phyloP scores from a whole-genome alignment of 1,140 invertebrate species.

The Maniola jurtina region DNA sequence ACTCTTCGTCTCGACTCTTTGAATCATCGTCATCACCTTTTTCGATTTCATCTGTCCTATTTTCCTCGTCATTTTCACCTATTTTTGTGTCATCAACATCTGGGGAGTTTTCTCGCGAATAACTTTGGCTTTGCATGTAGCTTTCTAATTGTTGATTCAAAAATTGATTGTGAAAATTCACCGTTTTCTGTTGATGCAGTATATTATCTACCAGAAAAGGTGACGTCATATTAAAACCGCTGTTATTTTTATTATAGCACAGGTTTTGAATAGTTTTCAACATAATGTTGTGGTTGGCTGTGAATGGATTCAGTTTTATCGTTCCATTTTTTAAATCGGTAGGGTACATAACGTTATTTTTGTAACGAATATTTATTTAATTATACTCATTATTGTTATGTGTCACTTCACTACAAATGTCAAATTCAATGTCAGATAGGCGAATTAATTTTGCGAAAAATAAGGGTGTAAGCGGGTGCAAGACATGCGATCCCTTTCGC shows the following conservation, averaged over 20 bases:
- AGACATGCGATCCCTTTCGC: slow-evolving; percentile 35
- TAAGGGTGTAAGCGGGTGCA: neutral
- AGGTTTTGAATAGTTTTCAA: slow-evolving; percentile 69
- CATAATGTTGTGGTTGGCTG: slow-evolving; percentile 67
- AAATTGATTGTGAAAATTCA: slow-evolving; percentile 73
- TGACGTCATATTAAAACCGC: slow-evolving; percentile 68
- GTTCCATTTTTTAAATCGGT: slow-evolving; percentile 66
- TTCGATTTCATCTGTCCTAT: slow-evolving; percentile 52
- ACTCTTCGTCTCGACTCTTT: slow-evolving; percentile 62
- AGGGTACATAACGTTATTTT: slow-evolving; percentile 62
- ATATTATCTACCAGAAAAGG: slow-evolving; percentile 75
- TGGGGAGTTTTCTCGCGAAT: slow-evolving; percentile 62
- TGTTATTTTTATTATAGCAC: slow-evolving; percentile 58
- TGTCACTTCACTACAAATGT: neutral
- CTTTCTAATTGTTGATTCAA: slow-evolving; percentile 71
- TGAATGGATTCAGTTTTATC: slow-evolving; percentile 59
- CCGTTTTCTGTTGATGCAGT: slow-evolving; percentile 70
- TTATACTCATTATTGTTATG: slow-evolving; percentile 1
- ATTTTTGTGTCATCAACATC: slow-evolving; percentile 57
- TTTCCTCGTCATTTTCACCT: slow-evolving; percentile 53
- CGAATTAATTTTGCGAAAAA: neutral
- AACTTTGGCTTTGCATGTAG: slow-evolving; percentile 62
- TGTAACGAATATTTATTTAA: slow-evolving; percentile 19
- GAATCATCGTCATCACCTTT: slow-evolving; percentile 71
- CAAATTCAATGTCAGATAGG: neutral